Evolutionary conservation across 2,113 vertebrate species (phyloP), one percentile per base, ranked within the genome.

Genomic region (Aspiorhynchus laticeps): DNA sequence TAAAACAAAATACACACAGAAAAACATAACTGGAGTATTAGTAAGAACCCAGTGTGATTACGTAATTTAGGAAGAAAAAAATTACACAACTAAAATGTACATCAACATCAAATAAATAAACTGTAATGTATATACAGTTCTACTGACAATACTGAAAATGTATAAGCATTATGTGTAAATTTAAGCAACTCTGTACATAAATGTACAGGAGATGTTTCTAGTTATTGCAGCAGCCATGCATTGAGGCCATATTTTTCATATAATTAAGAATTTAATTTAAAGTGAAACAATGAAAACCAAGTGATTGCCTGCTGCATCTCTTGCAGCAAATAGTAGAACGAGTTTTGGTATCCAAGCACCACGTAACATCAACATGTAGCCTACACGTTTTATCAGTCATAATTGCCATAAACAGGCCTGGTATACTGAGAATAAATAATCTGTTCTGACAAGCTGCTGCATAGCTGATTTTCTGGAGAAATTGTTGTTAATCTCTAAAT

Each of bases 281-380:
- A 69, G 28, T 17, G 65, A 69, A 19, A 69, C 7, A 69, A 33
- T 19, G 14, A 19, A 31, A 7, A 69, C 7, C 14, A 33, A 31
- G 63, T 7, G 2, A 33, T 33, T 69, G 15, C 3, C 63, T 65
- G 6, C 65, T 17, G 14, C 14, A 15, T 31, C 6, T 31, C 19
- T 26, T 28, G 41, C 24, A 76, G 46, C n/a, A 76, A 24, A 36
- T 79, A 9, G 9, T 56, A 28, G 12, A 19, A 28, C 73, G 76
- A 1, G 43, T 76, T 74, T 76, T 74, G 81, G 74, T 46, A 74
- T 87, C 84, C 74, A 86, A 67, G 75, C 41, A 84, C 63, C 83
- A 84, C 53, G 14, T 87, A 88, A 85, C 69, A 48, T 87, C 85
- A 85, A 88, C 81, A 73, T 69, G 78, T 76, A 43, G 53, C n/a